Evolutionary conservation across 2,888 invertebrate species (phyloP).

Genomic region (Carcina quercana): DNA sequence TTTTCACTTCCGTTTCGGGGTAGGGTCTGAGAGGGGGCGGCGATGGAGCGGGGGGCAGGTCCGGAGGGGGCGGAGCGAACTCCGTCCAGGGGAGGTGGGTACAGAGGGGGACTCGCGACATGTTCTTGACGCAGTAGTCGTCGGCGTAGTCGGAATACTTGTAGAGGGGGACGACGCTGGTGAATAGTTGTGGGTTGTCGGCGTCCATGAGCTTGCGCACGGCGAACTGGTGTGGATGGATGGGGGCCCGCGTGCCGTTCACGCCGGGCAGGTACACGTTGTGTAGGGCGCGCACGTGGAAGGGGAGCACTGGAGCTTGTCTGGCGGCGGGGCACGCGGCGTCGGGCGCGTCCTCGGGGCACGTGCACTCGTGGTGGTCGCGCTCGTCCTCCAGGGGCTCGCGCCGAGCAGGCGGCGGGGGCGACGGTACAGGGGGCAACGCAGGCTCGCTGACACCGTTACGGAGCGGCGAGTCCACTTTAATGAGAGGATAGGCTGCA

Average conservation of each 20-base stretch:
- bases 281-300: slow-evolving; percentile 70
- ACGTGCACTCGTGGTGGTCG: slow-evolving; percentile 41
- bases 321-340: slow-evolving; percentile 48
- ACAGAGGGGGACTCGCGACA: slow-evolving; percentile 48
- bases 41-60: slow-evolving; percentile 44
- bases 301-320: slow-evolving; percentile 52
- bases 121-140: slow-evolving; percentile 60
- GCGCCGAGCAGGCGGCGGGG: slow-evolving; percentile 11
- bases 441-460: slow-evolving; percentile 35
- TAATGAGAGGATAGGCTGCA: slow-evolving; percentile 33
- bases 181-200: slow-evolving; percentile 46
- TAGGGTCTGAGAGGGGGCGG: slow-evolving; percentile 50
- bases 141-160: slow-evolving; percentile 67
- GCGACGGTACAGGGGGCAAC: slow-evolving; percentile 14
- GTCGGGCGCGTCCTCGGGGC: slow-evolving; percentile 33
- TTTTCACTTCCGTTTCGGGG: slow-evolving; percentile 23
- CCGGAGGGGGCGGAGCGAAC: slow-evolving; percentile 55
- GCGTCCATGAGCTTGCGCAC: slow-evolving; percentile 43
- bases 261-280: slow-evolving; percentile 71
- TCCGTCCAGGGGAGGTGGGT: slow-evolving; percentile 45
- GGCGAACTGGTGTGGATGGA: slow-evolving; percentile 49
- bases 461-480: slow-evolving; percentile 51
- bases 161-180: slow-evolving; percentile 58
- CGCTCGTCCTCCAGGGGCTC: slow-evolving; percentile 48
- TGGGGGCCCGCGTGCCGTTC: slow-evolving; percentile 73